Evolutionary conservation across 2,113 vertebrate species (phyloP).

Genomic region (Gallinago media): DNA sequence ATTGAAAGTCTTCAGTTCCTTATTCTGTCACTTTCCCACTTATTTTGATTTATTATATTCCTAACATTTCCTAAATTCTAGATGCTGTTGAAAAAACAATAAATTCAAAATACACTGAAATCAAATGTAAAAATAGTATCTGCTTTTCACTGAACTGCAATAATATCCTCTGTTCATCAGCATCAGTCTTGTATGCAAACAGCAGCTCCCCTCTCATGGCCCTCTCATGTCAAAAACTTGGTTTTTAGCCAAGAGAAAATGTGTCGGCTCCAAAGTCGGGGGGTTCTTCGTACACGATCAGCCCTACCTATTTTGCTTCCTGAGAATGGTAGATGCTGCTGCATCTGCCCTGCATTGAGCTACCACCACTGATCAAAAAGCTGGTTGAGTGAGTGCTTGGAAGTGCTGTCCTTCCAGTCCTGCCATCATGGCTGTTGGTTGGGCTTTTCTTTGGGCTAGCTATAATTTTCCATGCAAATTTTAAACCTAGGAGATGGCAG

Average conservation of each 20-base stretch:
- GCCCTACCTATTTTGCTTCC: background rate
- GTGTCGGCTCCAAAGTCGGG: background rate
- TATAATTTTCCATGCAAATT: background rate
- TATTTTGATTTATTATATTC: constrained; percentile 27
- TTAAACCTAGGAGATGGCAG: background rate
- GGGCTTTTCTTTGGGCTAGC: background rate
- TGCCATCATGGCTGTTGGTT: background rate
- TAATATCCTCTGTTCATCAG: background rate
- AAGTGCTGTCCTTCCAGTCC: background rate
- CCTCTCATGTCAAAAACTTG: background rate
- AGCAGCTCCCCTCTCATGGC: background rate
- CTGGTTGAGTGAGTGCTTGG: background rate
- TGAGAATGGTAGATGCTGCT: background rate
- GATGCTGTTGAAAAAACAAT: background rate
- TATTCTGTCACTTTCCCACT: constrained; percentile 26
- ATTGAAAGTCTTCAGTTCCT: constrained; percentile 19
- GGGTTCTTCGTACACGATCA: background rate
- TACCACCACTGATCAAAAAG: background rate
- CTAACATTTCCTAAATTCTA: background rate
- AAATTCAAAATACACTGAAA: constrained; percentile 6
- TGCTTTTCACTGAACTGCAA: background rate
- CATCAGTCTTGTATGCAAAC: background rate
- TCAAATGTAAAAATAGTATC: background rate
- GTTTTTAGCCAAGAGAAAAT: background rate
- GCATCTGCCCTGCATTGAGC: background rate